Evolutionary conservation across 92 coral and sea anemone genomes (phyloP).

Genomic region (Meandrina meandrites): DNA sequence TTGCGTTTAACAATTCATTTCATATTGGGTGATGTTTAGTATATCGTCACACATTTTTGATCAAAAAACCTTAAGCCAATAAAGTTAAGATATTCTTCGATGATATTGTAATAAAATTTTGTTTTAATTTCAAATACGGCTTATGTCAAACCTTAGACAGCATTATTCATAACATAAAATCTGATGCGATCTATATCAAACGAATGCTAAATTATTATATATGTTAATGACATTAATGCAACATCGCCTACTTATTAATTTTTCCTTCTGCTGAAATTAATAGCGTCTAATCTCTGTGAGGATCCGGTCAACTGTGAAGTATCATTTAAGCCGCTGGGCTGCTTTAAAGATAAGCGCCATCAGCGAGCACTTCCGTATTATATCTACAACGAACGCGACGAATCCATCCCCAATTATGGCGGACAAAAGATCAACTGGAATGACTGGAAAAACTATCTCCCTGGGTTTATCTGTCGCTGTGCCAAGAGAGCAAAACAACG

Average conservation of each 20-base stretch:
- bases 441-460: slow-evolving; percentile 70
- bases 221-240: too few species aligned
- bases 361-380: slow-evolving; percentile 72
- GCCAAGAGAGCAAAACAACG: slow-evolving; percentile 73
- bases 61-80: too few species aligned
- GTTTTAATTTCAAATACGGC: too few species aligned
- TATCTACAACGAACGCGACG: slow-evolving; percentile 81
- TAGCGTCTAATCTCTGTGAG: slow-evolving; percentile 13
- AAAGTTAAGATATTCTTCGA: too few species aligned
- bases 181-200: too few species aligned
- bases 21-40: too few species aligned
- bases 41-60: too few species aligned
- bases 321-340: slow-evolving; percentile 28
- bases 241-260: neutral
- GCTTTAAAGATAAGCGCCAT: slow-evolving; percentile 9
- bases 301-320: slow-evolving; percentile 10
- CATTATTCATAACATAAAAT: too few species aligned
- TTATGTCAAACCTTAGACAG: too few species aligned
- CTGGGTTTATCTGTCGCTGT: slow-evolving; percentile 83
- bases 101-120: too few species aligned
- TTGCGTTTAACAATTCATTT: too few species aligned
- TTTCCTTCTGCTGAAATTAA: neutral
- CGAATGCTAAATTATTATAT: too few species aligned
- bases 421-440: slow-evolving; percentile 64
- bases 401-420: slow-evolving; percentile 47